Conservation (phyloP, 1,140 invertebrate genomes). For the Drosophila ficusphila region DNA sequence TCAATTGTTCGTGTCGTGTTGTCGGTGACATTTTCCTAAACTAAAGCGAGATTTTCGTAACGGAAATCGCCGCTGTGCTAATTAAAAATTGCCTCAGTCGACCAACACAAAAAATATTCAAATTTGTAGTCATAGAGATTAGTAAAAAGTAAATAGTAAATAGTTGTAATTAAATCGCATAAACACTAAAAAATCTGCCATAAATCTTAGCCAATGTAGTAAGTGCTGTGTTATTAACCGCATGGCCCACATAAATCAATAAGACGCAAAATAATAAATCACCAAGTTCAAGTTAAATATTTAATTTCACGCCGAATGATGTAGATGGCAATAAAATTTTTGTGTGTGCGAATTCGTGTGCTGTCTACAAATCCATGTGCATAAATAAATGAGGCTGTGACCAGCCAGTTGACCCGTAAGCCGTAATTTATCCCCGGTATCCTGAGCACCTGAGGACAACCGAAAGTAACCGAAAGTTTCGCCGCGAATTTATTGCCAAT, state of each 20-base stretch:
- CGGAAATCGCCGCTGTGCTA: constrained; percentile 51
- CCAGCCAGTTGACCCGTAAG: constrained; percentile 51
- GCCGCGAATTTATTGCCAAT: constrained; percentile 56
- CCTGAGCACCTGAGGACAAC: constrained; percentile 10
- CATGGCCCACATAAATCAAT: constrained; percentile 65
- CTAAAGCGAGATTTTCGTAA: constrained; percentile 36
- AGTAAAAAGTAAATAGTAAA: neutral
- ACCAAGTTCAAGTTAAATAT: constrained; percentile 60
- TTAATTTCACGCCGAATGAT: constrained; percentile 62
- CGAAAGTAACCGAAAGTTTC: constrained; percentile 53
- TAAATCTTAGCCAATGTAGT: constrained; percentile 21
- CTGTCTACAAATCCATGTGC: constrained; percentile 18
- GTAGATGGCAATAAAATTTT: constrained; percentile 70
- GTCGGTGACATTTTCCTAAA: constrained; percentile 32
- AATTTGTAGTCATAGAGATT: neutral
- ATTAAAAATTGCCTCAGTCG: constrained; percentile 36
- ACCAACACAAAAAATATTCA: neutral
- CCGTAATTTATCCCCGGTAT: constrained; percentile 31
- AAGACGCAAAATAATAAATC: constrained; percentile 51
- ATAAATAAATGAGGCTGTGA: constrained; percentile 69
- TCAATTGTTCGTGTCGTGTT: constrained; percentile 9
- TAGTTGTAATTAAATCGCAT: constrained; percentile 10
- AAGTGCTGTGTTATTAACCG: neutral
- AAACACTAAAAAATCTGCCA: constrained; percentile 4
- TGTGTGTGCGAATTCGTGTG: constrained; percentile 33